phyloP scores from a whole-genome alignment of 2,888 invertebrate species.

The Lycophotia porphyrea region DNA sequence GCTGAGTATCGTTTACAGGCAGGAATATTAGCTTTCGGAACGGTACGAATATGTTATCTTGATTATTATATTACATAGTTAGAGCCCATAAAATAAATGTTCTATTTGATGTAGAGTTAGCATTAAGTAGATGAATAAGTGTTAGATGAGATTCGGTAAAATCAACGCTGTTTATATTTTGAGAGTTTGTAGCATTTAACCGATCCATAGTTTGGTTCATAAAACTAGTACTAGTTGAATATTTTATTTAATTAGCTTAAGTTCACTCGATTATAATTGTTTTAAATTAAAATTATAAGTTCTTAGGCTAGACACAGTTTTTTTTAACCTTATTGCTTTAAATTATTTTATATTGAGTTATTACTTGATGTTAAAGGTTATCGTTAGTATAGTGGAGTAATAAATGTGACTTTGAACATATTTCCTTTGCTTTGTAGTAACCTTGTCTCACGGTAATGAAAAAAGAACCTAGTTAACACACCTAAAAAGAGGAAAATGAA shows the following conservation, averaged over 20 bases:
- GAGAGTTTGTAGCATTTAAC: constrained; percentile 56
- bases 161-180: constrained; percentile 73
- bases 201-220: constrained; percentile 41
- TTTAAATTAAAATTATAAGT: constrained; percentile 51
- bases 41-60: constrained; percentile 68
- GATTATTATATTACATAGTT: constrained; percentile 69
- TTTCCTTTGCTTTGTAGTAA: constrained; percentile 61
- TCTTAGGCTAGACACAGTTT: constrained; percentile 60
- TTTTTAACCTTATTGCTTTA: constrained; percentile 49
- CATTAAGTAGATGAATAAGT: constrained; percentile 82
- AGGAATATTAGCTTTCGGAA: constrained; percentile 67
- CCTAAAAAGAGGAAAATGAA: constrained; percentile 28
- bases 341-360: constrained; percentile 70
- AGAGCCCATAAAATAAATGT: constrained; percentile 81
- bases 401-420: constrained; percentile 87
- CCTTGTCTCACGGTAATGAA: constrained; percentile 6
- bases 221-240: constrained; percentile 24
- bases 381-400: constrained; percentile 82
- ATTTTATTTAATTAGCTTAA: constrained; percentile 40
- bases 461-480: constrained; percentile 9
- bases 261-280: constrained; percentile 35
- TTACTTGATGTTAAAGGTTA: constrained; percentile 70
- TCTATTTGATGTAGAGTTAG: constrained; percentile 84
- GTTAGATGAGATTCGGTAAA: constrained; percentile 81
- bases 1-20: constrained; percentile 50